Evolutionary conservation across 92 coral and sea anemone genomes (phyloP), one percentile per base, ranked within the genome.

Genomic region (Porites divaricata): DNA sequence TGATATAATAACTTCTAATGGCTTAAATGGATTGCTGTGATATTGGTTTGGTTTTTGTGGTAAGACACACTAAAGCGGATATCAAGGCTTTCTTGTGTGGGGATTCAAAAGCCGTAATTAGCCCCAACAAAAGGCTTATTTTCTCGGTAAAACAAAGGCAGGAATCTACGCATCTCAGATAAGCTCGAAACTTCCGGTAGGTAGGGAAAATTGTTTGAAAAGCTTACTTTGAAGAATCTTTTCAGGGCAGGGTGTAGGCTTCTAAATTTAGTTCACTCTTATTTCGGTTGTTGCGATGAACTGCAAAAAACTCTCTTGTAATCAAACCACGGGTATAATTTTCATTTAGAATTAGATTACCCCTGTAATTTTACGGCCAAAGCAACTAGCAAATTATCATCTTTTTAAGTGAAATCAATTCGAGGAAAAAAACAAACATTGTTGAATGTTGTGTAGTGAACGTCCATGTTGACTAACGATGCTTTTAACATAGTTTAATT

Each of bases 401-500:
- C 65, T 59, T 23, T 56, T 41, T 12, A 23, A 15, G 25, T 72
- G 66, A 57, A 21, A 76, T 76, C 28, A 16, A 54, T 26, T 21
- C 53, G 41, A 26, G 19, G 56, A 15, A 21, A 22, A 23, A 70
- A 58, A 25, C 17, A 61, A 62, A 45, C 52, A 63, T 23, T 24
- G 51, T 21, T 82, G 72, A 61, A 72, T 72, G 62, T 59, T 35
- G 3, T 35, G 4, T 35, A 35, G 45, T 35, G 45, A 35, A 70
- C 57, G 23, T 72, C 45, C 65, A 50, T 80, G 50, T 41, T 70
- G 28, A 58, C 77, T 49, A 6, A 8, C 49, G 73, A 82, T 72
- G 78, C 78, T 72, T 45, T 48, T 82, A 61, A 59, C 70, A 71
- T 56, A 81, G 63, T 79, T 66, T n/a, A 66, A 79, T 66, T 79